A percentile compares a stretch with the other conserved stretches of the same genome.
These are phyloP conservation scores for Conops quadrifasciatus DNA, from an alignment of 2,888 invertebrate genomes.

Conservation along the genomic window DNA sequence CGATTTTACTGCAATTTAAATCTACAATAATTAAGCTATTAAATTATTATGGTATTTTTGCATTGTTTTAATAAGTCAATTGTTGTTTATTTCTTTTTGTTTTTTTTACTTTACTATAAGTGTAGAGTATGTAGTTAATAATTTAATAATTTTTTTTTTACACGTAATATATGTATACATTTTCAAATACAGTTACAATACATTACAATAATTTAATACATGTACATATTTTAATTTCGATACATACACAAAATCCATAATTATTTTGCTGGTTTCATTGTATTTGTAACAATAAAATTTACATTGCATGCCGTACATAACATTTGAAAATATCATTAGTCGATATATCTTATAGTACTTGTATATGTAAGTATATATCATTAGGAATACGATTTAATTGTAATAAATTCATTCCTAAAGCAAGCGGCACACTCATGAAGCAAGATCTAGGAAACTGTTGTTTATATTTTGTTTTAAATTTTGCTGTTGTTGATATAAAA, in stretches of 20 bases:
- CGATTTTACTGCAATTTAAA: slow-evolving; percentile 2
- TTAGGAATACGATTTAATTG: neutral
- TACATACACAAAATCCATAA: slow-evolving; percentile 26
- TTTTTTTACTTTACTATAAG: neutral
- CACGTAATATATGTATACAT: slow-evolving; percentile 11
- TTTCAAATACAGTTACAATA: slow-evolving; percentile 1
- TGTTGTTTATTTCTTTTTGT: slow-evolving; percentile 18
- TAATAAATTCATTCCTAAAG: slow-evolving; percentile 38
- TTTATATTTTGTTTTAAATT: neutral
- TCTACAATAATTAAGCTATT: slow-evolving; percentile 27
- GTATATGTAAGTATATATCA: slow-evolving; percentile 36
- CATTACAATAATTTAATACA: slow-evolving; percentile 27
- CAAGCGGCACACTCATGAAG: slow-evolving; percentile 32
- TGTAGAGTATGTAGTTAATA: slow-evolving; percentile 4
- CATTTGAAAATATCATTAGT: neutral
- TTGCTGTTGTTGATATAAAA: neutral
- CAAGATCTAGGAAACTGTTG: slow-evolving; percentile 1
- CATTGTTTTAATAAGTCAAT: slow-evolving; percentile 33
- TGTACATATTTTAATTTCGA: slow-evolving; percentile 11
- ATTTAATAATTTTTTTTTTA: slow-evolving; percentile 32
- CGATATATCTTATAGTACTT: neutral
- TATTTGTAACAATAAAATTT: slow-evolving; percentile 19
- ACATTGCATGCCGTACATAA: slow-evolving; percentile 1
- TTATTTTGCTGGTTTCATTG: neutral
- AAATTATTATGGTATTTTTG: slow-evolving; percentile 17